A percentile compares a stretch with the other conserved stretches of the same genome.
phyloP scores from a whole-genome alignment of 2,113 vertebrate species.

The Eupsittula cactorum region DNA sequence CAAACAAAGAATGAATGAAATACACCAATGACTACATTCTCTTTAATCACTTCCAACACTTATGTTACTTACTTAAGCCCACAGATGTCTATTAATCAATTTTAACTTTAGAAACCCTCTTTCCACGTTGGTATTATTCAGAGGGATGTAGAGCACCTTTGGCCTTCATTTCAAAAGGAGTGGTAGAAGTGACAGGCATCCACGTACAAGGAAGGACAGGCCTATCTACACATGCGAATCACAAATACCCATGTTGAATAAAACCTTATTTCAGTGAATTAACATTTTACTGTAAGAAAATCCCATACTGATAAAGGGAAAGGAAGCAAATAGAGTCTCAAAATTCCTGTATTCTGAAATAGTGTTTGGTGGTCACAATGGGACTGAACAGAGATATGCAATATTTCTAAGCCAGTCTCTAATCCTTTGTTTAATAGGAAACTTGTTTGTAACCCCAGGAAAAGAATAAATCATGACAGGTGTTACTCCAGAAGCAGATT shows the following conservation, averaged over 20 bases:
- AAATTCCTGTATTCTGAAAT: not conserved
- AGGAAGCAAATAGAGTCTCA: not conserved
- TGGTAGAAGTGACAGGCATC: not conserved
- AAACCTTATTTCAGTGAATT: not conserved
- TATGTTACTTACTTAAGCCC: not conserved
- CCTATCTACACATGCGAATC: not conserved
- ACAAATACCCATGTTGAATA: not conserved
- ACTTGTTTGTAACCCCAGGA: not conserved
- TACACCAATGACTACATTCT: not conserved
- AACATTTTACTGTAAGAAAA: not conserved
- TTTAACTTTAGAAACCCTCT: not conserved
- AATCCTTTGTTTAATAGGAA: not conserved
- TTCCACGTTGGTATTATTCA: not conserved
- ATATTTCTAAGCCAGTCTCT: not conserved
- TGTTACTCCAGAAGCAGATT: not conserved
- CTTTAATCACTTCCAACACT: slow-evolving; percentile 22
- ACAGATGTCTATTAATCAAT: not conserved
- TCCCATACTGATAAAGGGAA: not conserved
- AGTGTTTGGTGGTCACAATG: not conserved
- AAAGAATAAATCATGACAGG: not conserved
- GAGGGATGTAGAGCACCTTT: not conserved
- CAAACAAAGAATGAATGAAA: slow-evolving; percentile 26
- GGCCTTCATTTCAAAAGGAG: not conserved
- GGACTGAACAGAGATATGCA: not conserved
- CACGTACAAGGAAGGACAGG: not conserved